Evolutionary conservation across 2,113 vertebrate genomes (phyloP).

Genomic region (Rhea pennata): DNA sequence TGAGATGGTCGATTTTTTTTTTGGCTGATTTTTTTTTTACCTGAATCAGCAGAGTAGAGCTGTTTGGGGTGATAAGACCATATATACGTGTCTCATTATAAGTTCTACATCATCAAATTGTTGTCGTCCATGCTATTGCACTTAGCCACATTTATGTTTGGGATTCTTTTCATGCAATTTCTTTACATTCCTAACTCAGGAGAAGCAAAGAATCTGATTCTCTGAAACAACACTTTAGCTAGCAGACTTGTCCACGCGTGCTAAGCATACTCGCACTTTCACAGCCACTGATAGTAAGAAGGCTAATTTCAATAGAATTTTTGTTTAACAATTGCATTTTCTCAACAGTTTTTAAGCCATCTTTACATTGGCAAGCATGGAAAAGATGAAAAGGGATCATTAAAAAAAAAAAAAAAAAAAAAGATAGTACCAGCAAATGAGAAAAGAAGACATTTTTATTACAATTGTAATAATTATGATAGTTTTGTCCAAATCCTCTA

Average conservation of each 20-base stretch:
- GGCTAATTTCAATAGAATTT: background rate
- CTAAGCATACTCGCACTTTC: background rate
- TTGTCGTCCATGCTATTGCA: constrained; percentile 63
- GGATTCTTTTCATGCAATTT: constrained; percentile 39
- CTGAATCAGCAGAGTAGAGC: constrained; percentile 75
- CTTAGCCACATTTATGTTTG: constrained; percentile 62
- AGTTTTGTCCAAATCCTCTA: background rate
- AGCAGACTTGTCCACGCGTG: background rate
- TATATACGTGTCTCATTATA: constrained; percentile 73
- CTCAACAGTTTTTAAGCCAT: background rate
- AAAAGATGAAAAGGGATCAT: accelerated
- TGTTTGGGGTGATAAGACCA: constrained; percentile 76
- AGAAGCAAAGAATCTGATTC: constrained; percentile 32
- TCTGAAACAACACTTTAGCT: background rate
- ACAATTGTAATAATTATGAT: background rate
- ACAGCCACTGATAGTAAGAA: background rate
- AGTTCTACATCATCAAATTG: constrained; percentile 65
- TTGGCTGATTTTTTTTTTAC: background rate
- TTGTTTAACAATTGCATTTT: background rate
- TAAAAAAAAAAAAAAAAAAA: too few relatives aligned
- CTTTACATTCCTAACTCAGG: background rate
- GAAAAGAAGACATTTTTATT: background rate
- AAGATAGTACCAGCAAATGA: background rate
- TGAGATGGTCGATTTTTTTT: constrained; percentile 70
- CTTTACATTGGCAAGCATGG: background rate